Evolutionary conservation across 2,888 invertebrate species (phyloP), one percentile per base, ranked within the genome.

Genomic region (Iphiclides podalirius): DNA sequence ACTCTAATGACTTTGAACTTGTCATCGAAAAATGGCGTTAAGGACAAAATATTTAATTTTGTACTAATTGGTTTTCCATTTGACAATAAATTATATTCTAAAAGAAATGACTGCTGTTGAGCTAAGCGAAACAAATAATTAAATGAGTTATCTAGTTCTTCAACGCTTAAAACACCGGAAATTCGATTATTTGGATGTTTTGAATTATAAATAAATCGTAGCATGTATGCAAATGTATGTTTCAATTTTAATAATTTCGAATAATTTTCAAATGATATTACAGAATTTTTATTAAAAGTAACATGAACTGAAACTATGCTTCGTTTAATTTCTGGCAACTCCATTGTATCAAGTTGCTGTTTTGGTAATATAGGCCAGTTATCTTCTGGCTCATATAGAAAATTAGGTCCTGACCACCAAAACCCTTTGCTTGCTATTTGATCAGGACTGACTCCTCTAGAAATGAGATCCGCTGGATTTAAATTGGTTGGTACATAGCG

Each of bases 401-500:
- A 42, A 1, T 9, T 4, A 31, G 38, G 49, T 1, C 43, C 49
- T n/a, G 7, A 4, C 49, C 46, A 45, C 51, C 51, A n/a, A n/a
- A n/a, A n/a, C n/a, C n/a, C n/a, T n/a, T n/a, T n/a, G n/a, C n/a
- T n/a, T n/a, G n/a, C n/a, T n/a, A 46, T n/a, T 51, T 28, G 8
- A 8, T 23, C 34, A 42, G 13, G 8, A 20, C 9, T 11, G n/a
- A 46, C 28, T 4, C 46, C 46, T 4, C 42, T 39, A 17, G 52
- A 52, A 4, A 46, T 38, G 1, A 41, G 31, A 20, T 48, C 52
- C n/a, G 52, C 41, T 3, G 52, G 49, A 37, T 52, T 49, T 1
- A 9, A 12, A 7, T 1, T 11, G 1, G 52, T 52, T 9, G 52
- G 45, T 9, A 54, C 52, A 37, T 55, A 37, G 2, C 52, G 40